Evolutionary conservation across 2,113 vertebrate genomes (phyloP), one percentile per base, ranked within the genome.

Genomic region (Caloenas nicobarica): DNA sequence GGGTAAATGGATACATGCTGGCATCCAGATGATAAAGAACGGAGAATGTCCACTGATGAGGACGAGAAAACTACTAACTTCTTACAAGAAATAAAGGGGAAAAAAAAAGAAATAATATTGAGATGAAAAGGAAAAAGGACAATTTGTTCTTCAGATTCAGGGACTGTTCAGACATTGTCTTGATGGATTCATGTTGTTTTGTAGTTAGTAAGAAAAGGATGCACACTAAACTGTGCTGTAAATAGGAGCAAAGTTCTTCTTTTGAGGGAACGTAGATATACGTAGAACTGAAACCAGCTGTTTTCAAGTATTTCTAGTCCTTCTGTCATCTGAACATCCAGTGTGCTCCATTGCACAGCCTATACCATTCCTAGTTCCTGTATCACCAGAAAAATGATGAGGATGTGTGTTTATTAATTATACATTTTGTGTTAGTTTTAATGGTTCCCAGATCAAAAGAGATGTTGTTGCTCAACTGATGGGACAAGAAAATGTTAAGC

Each of bases 401-500:
- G n/a, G 10, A 23, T 29, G 6, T 3, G 36, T 85, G 33, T 73
- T 82, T 86, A 80, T 69, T 90, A 91, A 72, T 81, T 54, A 83
- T 9, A 24, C 1, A 38, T 29, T 34, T 91, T 94, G 54, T 54
- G 13, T 73, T 76, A 26, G 11, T 84, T 84, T 70, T 81, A 81
- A 82, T 38, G 34, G n/a, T 76, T 86, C 38, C 65, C 83, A 28
- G 34, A 84, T 87, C 36, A 62, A 62, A 78, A 25, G 13, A 31
- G 83, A 86, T 79, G 7, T 36, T 91, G 29, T 61, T 85, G n/a
- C 23, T 93, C 31, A 82, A 5, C 19, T 79, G 58, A 36, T 87
- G 60, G 50, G 60, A 61, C 61, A 91, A 87, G 21, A 61, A 96
- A 95, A 91, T 81, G 48, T 92, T 94, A 92, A 86, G 17, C 22